Base-by-base conservation (phyloP, 2,888 invertebrate species). In the Dorcus hopei region DNA sequence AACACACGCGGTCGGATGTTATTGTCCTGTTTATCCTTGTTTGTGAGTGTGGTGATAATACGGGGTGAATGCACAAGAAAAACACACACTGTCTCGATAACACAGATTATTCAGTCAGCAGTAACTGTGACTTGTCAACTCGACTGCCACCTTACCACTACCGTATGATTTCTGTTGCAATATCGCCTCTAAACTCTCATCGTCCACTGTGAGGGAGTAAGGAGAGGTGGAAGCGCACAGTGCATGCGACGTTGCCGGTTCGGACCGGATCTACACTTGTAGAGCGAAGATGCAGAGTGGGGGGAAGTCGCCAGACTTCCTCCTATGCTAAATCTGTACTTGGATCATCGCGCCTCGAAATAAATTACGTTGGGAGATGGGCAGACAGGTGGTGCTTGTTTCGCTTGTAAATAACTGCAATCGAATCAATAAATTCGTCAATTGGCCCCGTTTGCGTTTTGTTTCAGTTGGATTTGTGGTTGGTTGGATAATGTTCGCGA, bases 81-180 rank as follows among this genome's bases (percentile, higher is more conserved):
- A 33, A 33, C 26, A 33, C 26, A 33, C 26, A 33, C 26, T 7
- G 26, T 33, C 1, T 33, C 33, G 50, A 40, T 16, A 39, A 40
- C 50, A 54, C 58, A 49, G 43, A 40, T 26, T 48, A 52, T 49
- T 14, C 50, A 59, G 59, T 52, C 63, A 72, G 73, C 66, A 77
- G 78, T 77, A 78, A 78, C 78, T 78, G 78, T 77, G 77, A 76
- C 77, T 65, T 68, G 70, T 69, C 70, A 54, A 54, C 38, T 59
- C 68, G 72, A 72, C 74, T 69, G 77, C 72, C 77, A 78, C 78
- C 78, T 78, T 77, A 78, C 77, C 75, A 75, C 75, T 74, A 74
- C 74, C 72, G 75, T 71, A 72, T 68, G 67, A 70, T 66, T 73
- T 73, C 74, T 75, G 73, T 74, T 71, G 64, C 52, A 57, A 59